Evolutionary conservation across 1,140 invertebrate species (phyloP), one percentile per base, ranked within the genome.

Genomic region (Aphelenchoides besseyi): DNA sequence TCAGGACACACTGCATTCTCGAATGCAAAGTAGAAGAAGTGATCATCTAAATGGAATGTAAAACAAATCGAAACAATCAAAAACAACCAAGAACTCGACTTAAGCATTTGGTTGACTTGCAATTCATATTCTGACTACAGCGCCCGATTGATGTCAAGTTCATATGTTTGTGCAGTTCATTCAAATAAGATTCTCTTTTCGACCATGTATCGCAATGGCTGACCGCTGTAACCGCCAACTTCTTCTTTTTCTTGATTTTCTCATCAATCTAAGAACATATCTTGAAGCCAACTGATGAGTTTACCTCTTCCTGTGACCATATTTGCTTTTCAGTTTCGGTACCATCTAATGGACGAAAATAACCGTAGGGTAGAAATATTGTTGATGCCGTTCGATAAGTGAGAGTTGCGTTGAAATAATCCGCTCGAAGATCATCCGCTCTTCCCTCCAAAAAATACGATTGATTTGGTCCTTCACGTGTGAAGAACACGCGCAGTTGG

Each of bases 11-110:
- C 41, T 3, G 74, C 63, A 77, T 91, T 91, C 85, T 91, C 90
- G 73, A 91, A 89, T 0, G 90, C 87, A 33, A 91, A 81, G 77
- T 91, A 91, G 79, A 91, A 91, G 72, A 90, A 87, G 79, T 91
- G 68, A 9, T 54, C 5, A n/a, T 16, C 68, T 48, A 48, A 23
- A 23, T 23, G 12, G 1, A 5, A 59, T 28, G 5, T 28, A 59
- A 48, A 12, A 48, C 41, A 48, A 12, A 48, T 16, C 12, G 23
- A 12, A 48, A 48, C 41, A 23, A 8, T 59, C 5, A 59, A 8
- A 59, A 59, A 5, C 12, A 8, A 59, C 55, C 18, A 8, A 18
- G 5, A 33, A 59, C 23, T 5, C 18, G 5, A 8, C 18, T 5
- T 5, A 59, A 18, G 55, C 55, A 59, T 8, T 59, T 8, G 5